Evolutionary conservation across 1,140 invertebrate genomes (phyloP).

Genomic region (Chymomyza costata): DNA sequence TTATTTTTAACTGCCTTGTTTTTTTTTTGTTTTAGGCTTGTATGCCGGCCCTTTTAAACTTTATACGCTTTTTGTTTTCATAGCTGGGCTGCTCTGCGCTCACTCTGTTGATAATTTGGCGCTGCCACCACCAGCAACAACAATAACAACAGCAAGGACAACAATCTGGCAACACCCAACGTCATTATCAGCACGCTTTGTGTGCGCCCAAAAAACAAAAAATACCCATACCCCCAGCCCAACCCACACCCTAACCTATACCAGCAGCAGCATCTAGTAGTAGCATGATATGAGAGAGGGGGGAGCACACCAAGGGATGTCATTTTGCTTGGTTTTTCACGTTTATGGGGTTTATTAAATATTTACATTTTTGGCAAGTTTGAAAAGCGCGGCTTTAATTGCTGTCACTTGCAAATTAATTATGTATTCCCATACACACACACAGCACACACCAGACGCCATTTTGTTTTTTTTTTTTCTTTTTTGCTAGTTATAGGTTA

Average conservation of each 20-base stretch:
- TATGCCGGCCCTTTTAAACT: too few species aligned
- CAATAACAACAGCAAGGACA: background rate
- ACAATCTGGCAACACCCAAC: slow-evolving; percentile 12
- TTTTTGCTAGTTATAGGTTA: too few species aligned
- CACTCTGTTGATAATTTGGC: slow-evolving; percentile 67
- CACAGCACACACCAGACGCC: slow-evolving; percentile 12
- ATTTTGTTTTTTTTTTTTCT: too few species aligned
- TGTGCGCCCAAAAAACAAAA: slow-evolving; percentile 55
- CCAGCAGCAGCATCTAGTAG: too few species aligned
- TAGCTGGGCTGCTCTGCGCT: too few species aligned
- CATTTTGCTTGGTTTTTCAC: slow-evolving; percentile 20
- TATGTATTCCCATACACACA: slow-evolving; percentile 54
- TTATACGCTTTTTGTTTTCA: background rate
- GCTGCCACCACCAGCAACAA: slow-evolving; percentile 25
- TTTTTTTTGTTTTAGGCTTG: slow-evolving; percentile 2
- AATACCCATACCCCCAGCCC: background rate
- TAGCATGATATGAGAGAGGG: too few species aligned
- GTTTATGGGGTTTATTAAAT: slow-evolving; percentile 61
- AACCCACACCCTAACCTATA: background rate
- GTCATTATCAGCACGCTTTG: slow-evolving; percentile 57
- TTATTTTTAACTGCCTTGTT: slow-evolving; percentile 15
- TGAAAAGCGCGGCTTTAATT: slow-evolving; percentile 67
- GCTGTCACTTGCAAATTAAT: slow-evolving; percentile 66
- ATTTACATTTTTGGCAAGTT: slow-evolving; percentile 57
- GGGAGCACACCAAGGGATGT: too few species aligned